phyloP scores from a whole-genome alignment of 2,888 invertebrate genomes.

The Achlya flavicornis region DNA sequence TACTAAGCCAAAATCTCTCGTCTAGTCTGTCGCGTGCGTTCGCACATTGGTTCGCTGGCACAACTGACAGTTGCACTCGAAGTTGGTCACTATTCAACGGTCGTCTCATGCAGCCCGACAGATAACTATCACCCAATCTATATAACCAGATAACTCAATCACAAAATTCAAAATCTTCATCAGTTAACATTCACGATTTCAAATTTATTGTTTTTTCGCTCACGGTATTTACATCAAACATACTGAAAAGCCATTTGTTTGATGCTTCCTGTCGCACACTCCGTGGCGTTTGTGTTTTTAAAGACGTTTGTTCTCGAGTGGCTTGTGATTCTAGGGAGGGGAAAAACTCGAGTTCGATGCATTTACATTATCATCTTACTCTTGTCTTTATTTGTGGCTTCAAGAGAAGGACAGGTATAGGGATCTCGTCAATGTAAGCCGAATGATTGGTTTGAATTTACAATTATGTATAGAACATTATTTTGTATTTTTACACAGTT shows the following conservation, averaged over 20 bases:
- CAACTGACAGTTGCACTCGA: constrained; percentile 67
- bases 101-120: neutral
- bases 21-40: no score
- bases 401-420: no score
- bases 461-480: no score
- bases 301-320: constrained; percentile 41
- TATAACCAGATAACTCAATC: no score
- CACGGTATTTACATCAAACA: constrained; percentile 17
- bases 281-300: constrained; percentile 21
- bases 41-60: constrained; percentile 34
- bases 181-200: neutral
- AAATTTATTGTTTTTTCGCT: constrained; percentile 6
- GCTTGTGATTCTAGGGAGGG: constrained; percentile 46
- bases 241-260: constrained; percentile 34
- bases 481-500: neutral
- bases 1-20: no score
- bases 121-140: no score
- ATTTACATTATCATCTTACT: constrained; percentile 62
- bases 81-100: constrained; percentile 54
- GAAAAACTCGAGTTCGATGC: constrained; percentile 52
- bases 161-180: constrained; percentile 18
- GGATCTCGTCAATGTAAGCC: neutral
- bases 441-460: neutral
- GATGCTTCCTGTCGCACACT: constrained; percentile 46
- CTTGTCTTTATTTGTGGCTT: constrained; percentile 38